A percentile compares a stretch with the other conserved stretches of the same genome.
Conservation (phyloP, 2,797 vertebrate genomes). For the Pitangus sulphuratus region DNA sequence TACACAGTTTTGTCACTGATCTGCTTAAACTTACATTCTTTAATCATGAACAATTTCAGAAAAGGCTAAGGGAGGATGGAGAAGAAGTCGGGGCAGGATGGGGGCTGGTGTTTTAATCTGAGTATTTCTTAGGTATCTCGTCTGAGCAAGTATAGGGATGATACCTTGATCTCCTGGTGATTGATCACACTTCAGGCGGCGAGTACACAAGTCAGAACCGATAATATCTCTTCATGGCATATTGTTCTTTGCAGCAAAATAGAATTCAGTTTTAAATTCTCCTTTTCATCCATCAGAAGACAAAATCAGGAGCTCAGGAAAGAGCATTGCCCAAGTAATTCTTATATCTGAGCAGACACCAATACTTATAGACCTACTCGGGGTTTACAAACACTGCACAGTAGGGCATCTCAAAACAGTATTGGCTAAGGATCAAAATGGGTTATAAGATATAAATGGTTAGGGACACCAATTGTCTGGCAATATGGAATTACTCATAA, state of each 20-base stretch:
- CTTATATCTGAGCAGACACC: conserved; percentile 9
- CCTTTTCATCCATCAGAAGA: neutral
- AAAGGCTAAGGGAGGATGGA: neutral
- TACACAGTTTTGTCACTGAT: neutral
- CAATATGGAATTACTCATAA: neutral
- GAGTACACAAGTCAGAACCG: neutral
- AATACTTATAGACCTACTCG: conserved; percentile 29
- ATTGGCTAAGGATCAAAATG: neutral
- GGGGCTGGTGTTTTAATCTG: neutral
- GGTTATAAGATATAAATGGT: neutral
- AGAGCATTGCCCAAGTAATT: neutral
- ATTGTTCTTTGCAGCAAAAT: neutral
- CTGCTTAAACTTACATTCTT: neutral
- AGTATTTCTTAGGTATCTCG: neutral
- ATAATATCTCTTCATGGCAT: neutral
- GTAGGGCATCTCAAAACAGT: neutral
- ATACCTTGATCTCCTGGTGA: neutral
- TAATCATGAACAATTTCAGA: neutral
- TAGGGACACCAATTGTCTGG: neutral
- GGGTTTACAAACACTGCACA: conserved; percentile 32
- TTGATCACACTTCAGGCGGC: neutral
- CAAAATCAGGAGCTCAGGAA: neutral
- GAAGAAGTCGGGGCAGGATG: neutral
- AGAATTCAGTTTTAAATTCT: neutral
- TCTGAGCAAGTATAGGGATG: neutral